Conservation (phyloP, 2,888 invertebrate genomes). For the Agrochola lota region DNA sequence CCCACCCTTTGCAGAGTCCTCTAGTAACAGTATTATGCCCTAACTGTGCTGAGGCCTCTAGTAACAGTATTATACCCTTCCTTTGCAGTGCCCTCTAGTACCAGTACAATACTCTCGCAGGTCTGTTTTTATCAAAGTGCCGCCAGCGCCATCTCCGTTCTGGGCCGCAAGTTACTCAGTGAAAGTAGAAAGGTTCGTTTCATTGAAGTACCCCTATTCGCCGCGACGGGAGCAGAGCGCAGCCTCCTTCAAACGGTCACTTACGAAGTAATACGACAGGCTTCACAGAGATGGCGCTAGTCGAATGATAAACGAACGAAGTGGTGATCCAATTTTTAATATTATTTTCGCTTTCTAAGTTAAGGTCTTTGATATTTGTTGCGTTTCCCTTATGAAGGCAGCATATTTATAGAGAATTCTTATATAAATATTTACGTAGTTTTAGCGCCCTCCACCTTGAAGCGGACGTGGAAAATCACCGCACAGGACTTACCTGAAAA, state of each 20-base stretch:
- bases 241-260: constrained; percentile 24
- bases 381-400: neutral
- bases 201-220: constrained; percentile 18
- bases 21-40: constrained; percentile 3
- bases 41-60: neutral
- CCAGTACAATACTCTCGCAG: neutral
- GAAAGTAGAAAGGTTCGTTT: constrained; percentile 49
- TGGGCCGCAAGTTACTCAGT: constrained; percentile 4
- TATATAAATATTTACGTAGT: constrained; percentile 24
- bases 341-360: neutral
- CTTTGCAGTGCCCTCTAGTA: constrained; percentile 46
- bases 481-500: constrained; percentile 60
- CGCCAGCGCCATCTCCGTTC: constrained; percentile 61
- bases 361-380: neutral
- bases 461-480: neutral
- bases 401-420: neutral
- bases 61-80: neutral
- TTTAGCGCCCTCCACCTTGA: neutral
- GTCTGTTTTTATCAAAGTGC: neutral
- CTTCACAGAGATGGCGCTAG: constrained; percentile 64
- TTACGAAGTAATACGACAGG: constrained; percentile 24
- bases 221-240: constrained; percentile 4
- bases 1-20: neutral
- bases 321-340: neutral
- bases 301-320: constrained; percentile 27